A percentile compares a stretch with the other conserved stretches of the same genome.
phyloP scores from a whole-genome alignment of 2,888 invertebrate species.

The Blastobasis adustella region DNA sequence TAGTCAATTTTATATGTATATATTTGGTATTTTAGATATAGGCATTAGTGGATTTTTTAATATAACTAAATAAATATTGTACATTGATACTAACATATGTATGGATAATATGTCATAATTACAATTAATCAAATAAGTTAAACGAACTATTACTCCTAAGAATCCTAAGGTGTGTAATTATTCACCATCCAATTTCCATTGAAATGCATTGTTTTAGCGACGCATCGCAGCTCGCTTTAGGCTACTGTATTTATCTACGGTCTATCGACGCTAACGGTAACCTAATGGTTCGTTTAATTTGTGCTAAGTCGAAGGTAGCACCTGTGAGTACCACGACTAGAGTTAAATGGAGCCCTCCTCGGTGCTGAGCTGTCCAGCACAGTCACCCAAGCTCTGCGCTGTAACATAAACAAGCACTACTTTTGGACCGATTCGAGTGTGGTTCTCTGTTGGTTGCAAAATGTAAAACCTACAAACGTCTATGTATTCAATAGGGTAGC shows the following conservation, averaged over 20 bases:
- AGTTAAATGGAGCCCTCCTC: conserved; percentile 2
- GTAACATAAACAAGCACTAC: background rate
- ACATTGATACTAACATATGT: too few relatives aligned
- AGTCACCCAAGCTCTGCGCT: background rate
- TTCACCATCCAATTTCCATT: background rate
- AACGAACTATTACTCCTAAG: too few relatives aligned
- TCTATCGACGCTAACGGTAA: background rate
- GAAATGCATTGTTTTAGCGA: conserved; percentile 9
- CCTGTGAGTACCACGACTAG: conserved; percentile 12
- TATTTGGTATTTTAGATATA: too few relatives aligned
- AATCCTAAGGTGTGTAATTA: background rate
- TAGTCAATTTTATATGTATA: too few relatives aligned
- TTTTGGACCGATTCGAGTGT: conserved; percentile 11
- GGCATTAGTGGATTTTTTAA: too few relatives aligned
- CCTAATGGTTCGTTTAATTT: conserved; percentile 2
- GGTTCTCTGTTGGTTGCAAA: conserved; percentile 7
- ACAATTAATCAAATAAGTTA: too few relatives aligned
- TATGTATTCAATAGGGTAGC: conserved; percentile 1
- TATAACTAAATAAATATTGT: too few relatives aligned
- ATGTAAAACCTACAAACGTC: background rate
- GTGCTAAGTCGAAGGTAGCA: conserved; percentile 9
- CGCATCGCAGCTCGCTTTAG: conserved; percentile 7
- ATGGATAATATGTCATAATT: too few relatives aligned
- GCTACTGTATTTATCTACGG: conserved; percentile 7
- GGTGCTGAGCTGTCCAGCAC: conserved; percentile 2